Conservation (phyloP, 1,140 invertebrate species). For the Magallana gigas region DNA sequence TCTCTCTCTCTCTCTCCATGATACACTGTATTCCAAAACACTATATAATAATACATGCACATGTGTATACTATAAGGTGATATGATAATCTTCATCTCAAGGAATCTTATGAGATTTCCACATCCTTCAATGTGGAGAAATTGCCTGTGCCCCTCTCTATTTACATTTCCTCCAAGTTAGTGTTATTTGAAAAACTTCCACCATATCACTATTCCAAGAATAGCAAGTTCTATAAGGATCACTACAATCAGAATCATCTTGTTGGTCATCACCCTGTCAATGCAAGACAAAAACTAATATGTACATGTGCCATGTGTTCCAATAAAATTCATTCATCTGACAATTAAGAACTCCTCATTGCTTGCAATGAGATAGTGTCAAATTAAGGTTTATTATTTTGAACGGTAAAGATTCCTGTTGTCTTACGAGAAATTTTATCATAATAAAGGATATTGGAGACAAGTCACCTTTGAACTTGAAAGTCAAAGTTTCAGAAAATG, state of each 20-base stretch:
- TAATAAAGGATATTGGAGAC: no score
- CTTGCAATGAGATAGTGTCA: no score
- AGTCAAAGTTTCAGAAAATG: no score
- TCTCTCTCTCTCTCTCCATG: no score
- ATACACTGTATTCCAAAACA: not conserved
- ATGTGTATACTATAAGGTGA: not conserved
- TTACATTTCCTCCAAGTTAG: not conserved
- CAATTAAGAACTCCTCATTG: no score
- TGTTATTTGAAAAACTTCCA: constrained; percentile 75
- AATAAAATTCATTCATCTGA: no score
- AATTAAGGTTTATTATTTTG: no score
- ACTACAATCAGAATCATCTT: constrained; percentile 85
- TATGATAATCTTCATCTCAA: not conserved
- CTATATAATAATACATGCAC: not conserved
- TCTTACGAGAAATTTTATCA: no score
- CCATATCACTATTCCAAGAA: constrained; percentile 83
- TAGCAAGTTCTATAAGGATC: constrained; percentile 84
- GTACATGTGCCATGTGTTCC: no score
- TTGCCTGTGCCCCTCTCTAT: not conserved
- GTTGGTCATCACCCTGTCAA: constrained; percentile 83
- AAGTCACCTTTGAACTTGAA: no score
- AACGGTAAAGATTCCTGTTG: no score
- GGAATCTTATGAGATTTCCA: not conserved
- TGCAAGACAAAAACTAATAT: constrained; percentile 39
- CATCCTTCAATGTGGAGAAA: not conserved